Base-by-base conservation (phyloP, 2,888 invertebrate species). In the Stictocephala bisonia region DNA sequence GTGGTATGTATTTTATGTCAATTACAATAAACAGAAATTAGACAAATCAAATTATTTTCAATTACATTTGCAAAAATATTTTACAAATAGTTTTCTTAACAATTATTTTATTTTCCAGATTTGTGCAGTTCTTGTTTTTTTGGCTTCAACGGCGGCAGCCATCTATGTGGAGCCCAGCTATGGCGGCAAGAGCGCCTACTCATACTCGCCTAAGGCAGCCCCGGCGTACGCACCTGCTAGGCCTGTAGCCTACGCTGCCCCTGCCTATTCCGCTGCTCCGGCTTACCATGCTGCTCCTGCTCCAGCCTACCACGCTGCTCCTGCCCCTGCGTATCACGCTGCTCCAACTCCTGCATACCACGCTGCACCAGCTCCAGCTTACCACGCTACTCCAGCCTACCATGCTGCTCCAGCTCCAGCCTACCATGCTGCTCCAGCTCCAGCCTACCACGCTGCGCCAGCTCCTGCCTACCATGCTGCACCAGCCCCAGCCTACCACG, bases 401-500 rank as follows among this genome's bases (percentile, higher is more conserved):
- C 73, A 76, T 71, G 75, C 75, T 66, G 74, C 75, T 13, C 75
- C 75, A 22, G 64, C 69, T 48, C 26, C 68, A 26, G 26, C 53
- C 27, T 53, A 31, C 41, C 40, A 64, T 15, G n/a, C n/a, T n/a
- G 64, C 64, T 2, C 64, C 64, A 20, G 44, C 26, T 3, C 64
- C 64, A 9, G 64, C 64, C 3, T 64, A 64, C 44, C 60, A 40
- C 20, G 26, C 64, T 11, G 79, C 80, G 7, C 77, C 72, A 20
- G 77, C 75, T 13, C 78, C 78, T 67, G 75, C 77, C 2, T 77
- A 69, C 56, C 27, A 41, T 22, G 4, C 4, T 15, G 77, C 79
- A 26, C 76, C 56, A 0, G 56, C 66, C 26, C 76, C 79, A 11
- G 80, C 80, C 18, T 77, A 80, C 51, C 76, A 77, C 27, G n/a